These are phyloP conservation scores for Chrysolina oricalcia DNA, from an alignment of 2,888 invertebrate genomes.

Conservation along the genomic window DNA sequence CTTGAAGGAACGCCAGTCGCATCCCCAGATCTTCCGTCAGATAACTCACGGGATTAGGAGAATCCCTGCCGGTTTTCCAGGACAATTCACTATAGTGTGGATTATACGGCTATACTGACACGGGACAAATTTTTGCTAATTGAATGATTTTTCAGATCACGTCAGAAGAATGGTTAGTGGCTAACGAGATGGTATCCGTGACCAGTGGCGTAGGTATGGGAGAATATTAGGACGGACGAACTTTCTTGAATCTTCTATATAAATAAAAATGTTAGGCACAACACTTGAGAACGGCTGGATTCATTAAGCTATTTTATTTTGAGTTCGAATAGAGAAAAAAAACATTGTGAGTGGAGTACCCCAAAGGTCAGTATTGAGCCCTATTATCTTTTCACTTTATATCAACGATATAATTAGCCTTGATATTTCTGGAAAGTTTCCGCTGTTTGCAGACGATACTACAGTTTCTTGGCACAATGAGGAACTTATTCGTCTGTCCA, in stretches of 20 bases:
- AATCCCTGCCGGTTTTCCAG: constrained; percentile 36
- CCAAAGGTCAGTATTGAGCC: too few species aligned
- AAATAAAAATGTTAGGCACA: too few species aligned
- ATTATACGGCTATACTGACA: constrained; percentile 41
- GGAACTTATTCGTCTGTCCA: too few species aligned
- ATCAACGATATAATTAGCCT: too few species aligned
- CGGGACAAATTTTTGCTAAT: constrained; percentile 47
- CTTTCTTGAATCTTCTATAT: not conserved
- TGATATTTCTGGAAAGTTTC: too few species aligned
- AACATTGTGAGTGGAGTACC: too few species aligned
- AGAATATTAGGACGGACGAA: not conserved
- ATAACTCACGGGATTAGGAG: constrained; percentile 51
- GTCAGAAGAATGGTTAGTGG: not conserved
- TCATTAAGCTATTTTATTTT: too few species aligned
- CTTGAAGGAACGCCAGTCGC: constrained; percentile 42
- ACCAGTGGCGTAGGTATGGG: not conserved
- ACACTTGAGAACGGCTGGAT: too few species aligned
- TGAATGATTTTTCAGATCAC: constrained; percentile 39
- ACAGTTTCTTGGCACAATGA: too few species aligned
- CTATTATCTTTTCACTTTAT: too few species aligned
- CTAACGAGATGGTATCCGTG: not conserved
- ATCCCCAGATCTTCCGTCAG: constrained; percentile 49
- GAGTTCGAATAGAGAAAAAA: too few species aligned
- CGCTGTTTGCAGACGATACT: too few species aligned
- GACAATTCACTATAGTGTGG: constrained; percentile 39